Evolutionary conservation across 2,888 invertebrate genomes (phyloP), one percentile per base, ranked within the genome.

Genomic region (Sphaerophoria taeniata): DNA sequence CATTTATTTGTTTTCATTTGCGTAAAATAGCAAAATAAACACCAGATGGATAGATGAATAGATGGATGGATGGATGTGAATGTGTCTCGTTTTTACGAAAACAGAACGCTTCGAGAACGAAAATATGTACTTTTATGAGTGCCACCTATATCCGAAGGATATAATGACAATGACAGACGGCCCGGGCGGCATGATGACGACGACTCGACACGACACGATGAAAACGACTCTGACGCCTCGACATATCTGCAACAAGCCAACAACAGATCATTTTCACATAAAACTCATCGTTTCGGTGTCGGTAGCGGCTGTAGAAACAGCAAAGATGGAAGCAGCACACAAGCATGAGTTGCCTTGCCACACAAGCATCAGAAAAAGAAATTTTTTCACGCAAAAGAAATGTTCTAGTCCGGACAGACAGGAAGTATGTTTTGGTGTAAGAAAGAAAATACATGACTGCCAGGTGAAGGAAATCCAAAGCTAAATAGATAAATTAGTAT

Each of bases 111-210:
- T 61, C 69, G 72, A 51, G 61, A 69, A 76, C 63, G 4, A 49
- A 76, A 85, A 80, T 80, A 85, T 67, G 72, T 80, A 75, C 80
- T 72, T 67, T 85, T 53, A 60, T 69, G 72, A 76, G 67, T 72
- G 75, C 34, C 80, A 79, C 56, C 79, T 67, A 72, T 39, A 65
- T 33, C 49, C 58, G 33, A 56, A 39, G 60, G 56, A 39, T 39
- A 58, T 16, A n/a, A n/a, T n/a, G 14, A 49, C 14, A 49, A 16
- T 6, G 14, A 16, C 4, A 36, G 0, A 36, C 4, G 31, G 6
- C 5, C 12, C n/a, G n/a, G n/a, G n/a, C n/a, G n/a, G n/a, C n/a
- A n/a, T n/a, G n/a, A n/a, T n/a, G n/a, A n/a, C n/a, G n/a, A n/a
- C n/a, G n/a, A n/a, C n/a, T n/a, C n/a, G n/a, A n/a, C n/a, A n/a